Base-by-base conservation (phyloP, 2,797 vertebrate species). In the Ptychadena robeensis region DNA sequence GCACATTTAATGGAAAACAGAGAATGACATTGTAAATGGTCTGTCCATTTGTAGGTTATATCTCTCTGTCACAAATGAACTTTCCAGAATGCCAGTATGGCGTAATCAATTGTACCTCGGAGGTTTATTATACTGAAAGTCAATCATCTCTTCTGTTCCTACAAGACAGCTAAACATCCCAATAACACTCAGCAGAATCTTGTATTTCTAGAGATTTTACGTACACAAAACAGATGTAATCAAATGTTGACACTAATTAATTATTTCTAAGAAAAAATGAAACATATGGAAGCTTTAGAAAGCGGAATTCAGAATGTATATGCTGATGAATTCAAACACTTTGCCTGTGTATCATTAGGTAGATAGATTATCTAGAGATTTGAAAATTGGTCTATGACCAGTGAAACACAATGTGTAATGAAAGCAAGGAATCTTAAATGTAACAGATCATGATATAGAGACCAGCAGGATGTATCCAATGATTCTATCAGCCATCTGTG, bases 241-340 rank as follows among this genome's bases (percentile, higher is more conserved):
- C 70, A 68, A 61, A 80, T 84, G n/a, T 79, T 80, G 82, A 84
- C 76, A 79, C 82, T 84, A 79, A 80, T 84, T 84, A 84, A 84
- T 84, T 73, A 84, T 84, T 79, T 65, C 48, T 74, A 73, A 38
- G 31, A 30, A 84, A 84, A 84, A 30, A 79, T 74, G 68, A 80
- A 84, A 84, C 82, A 84, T 76, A 84, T 80, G 76, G 70, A 84
- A 37, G 28, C 79, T 80, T 80, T 6, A 83, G 65, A 27, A 77
- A 77, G 71, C 37, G 10, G 64, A 73, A 28, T 61, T 27, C 64
- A 79, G 63, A 77, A 44, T 70, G 67, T 11, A 73, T 71, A 63
- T 70, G 70, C 35, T 66, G 61, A 66, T 73, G 57, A 65, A 73
- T 81, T 44, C 35, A 65, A 73, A 63, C 69, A 73, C 79, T 73